Evolutionary conservation across 2,113 vertebrate species (phyloP).

Genomic region (Nothoprocta pentlandii): DNA sequence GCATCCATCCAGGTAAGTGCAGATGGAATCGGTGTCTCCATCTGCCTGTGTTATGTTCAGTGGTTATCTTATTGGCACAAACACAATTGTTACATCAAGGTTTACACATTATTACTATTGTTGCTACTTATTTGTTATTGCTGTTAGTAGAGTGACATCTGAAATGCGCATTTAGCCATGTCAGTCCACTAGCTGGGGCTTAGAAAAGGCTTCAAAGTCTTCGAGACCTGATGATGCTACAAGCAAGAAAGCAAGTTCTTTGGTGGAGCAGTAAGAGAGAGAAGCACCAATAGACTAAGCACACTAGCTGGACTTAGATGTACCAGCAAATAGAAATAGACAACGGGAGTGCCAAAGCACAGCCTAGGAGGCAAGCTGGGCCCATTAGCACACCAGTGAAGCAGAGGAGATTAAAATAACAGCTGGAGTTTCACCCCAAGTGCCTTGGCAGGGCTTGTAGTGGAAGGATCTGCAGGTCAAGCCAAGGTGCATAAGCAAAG

Average conservation of each 20-base stretch:
- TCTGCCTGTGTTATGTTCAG: background rate
- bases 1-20: background rate
- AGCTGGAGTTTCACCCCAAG: background rate
- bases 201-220: background rate
- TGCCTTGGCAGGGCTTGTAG: background rate
- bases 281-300: background rate
- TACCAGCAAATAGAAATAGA: background rate
- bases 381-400: background rate
- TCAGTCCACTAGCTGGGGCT: background rate
- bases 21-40: background rate
- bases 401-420: background rate
- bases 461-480: background rate
- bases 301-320: background rate
- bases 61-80: background rate
- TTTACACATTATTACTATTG: background rate
- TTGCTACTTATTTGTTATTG: background rate
- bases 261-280: background rate
- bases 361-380: fast-evolving
- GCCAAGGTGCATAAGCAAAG: background rate
- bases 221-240: background rate
- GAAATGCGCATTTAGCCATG: background rate
- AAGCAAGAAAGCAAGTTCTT: background rate
- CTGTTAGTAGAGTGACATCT: background rate
- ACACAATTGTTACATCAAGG: background rate
- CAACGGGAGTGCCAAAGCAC: too few species aligned